phyloP scores from a whole-genome alignment of 2,888 invertebrate species.

The Keiferia lycopersicella region DNA sequence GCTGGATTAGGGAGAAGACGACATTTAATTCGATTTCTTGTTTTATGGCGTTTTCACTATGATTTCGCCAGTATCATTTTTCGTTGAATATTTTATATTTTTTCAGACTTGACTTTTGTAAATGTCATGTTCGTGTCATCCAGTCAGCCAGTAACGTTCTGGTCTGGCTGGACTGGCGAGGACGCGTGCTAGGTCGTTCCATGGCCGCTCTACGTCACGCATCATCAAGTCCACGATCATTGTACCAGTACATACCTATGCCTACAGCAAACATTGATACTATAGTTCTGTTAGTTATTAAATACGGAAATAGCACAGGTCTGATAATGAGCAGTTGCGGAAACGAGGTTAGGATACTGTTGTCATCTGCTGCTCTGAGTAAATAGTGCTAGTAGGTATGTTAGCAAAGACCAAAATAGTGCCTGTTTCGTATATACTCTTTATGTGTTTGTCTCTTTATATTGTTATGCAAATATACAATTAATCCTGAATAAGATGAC shows the following conservation, averaged over 20 bases:
- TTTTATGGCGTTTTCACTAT: too few species aligned
- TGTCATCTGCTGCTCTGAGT: not conserved
- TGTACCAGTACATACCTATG: too few species aligned
- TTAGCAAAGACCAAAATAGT: too few species aligned
- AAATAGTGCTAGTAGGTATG: not conserved
- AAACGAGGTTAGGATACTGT: not conserved
- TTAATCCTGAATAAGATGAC: too few species aligned
- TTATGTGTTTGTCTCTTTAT: too few species aligned
- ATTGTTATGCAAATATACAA: too few species aligned
- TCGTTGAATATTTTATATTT: too few species aligned
- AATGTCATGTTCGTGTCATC: not conserved
- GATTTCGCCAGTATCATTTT: too few species aligned
- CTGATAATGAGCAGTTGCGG: not conserved
- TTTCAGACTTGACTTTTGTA: not conserved
- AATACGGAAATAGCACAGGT: not conserved
- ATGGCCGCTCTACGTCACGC: constrained; percentile 67
- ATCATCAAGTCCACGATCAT: constrained; percentile 56
- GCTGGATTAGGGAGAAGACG: too few species aligned
- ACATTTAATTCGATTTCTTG: too few species aligned
- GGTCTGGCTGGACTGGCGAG: constrained; percentile 54
- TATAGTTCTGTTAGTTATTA: too few species aligned
- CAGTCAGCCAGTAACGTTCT: constrained; percentile 50
- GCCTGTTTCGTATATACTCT: too few species aligned
- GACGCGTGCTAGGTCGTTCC: constrained; percentile 64
- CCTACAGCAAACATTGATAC: not conserved